Percentiles rank a stretch among this genome's conserved stretches.
Evolutionary conservation across 2,113 vertebrate genomes (phyloP).

Genomic region (Platanista minor): DNA sequence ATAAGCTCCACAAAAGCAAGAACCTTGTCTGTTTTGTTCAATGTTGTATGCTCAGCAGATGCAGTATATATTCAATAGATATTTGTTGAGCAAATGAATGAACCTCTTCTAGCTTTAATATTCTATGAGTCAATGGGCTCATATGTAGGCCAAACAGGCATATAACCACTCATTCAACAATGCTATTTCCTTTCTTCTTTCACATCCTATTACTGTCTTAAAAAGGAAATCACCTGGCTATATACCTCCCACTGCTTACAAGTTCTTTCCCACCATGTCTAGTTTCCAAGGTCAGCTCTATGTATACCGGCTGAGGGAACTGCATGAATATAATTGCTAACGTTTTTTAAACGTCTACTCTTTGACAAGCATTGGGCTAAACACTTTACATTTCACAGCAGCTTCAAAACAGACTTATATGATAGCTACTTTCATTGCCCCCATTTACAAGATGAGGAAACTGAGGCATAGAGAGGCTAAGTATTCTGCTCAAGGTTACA

Average conservation of each 20-base stretch:
- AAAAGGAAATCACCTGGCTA: not conserved
- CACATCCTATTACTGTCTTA: not conserved
- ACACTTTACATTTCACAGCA: not conserved
- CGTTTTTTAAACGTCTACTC: not conserved
- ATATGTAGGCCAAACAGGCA: not conserved
- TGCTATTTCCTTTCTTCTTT: not conserved
- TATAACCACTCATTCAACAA: not conserved
- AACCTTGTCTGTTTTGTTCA: not conserved
- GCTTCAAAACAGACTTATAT: not conserved
- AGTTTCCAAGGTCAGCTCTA: not conserved
- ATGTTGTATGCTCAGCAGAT: not conserved
- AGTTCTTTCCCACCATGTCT: not conserved
- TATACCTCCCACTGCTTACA: not conserved
- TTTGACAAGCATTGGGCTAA: not conserved
- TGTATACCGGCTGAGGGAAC: not conserved
- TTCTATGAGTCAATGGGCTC: not conserved
- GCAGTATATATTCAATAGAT: not conserved
- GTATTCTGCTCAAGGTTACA: not conserved
- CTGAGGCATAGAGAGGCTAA: not conserved
- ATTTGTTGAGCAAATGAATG: slow-evolving; percentile 28
- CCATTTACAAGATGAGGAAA: not conserved
- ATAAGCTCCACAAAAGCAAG: slow-evolving; percentile 18
- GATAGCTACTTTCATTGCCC: not conserved
- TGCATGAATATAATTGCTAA: not conserved
- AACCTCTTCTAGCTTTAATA: not conserved